Evolutionary conservation across 2,797 vertebrate genomes (phyloP), one percentile per base, ranked within the genome.

Genomic region (Paramormyrops hopkinsi): DNA sequence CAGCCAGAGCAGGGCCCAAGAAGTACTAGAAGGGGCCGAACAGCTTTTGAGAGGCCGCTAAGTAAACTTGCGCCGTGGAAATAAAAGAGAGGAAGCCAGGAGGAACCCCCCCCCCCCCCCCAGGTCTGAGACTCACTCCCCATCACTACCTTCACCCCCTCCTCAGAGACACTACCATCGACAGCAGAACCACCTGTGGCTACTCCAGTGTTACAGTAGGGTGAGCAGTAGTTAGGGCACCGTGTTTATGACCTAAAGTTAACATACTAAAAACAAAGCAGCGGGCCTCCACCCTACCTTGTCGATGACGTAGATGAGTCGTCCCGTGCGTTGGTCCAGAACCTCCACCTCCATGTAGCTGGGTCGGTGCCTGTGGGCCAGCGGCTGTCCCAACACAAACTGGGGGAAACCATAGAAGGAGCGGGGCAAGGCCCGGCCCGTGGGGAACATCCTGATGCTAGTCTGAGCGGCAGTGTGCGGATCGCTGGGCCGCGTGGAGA

Each of bases 311-410:
- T 95, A 95, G 92, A 96, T 95, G 91, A 95, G 95, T 93, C 93
- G 95, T 93, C 94, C 96, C 86, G 94, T 96, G 33, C 94, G 93
- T 86, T 94, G 92, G 88, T 96, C 96, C 65, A 96, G 92, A 89
- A 96, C 95, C 93, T 96, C 96, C 90, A 96, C 95, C 91, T 96
- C 96, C 88, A 96, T 94, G 90, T 95, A 95, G 3, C 90, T 90
- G 59, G 92, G 59, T 91, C 96, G 96, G 86, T 94, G 93, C 88
- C 94, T 94, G 88, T 93, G 95, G 89, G 92, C 88, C 1, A 83
- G 85, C 9, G 92, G 90, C 0, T 82, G 53, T 29, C 85, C 95
- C 11, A 96, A 93, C 19, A 95, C 90, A 89, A 95, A 91, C 90
- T 95, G 94, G 0, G 95, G 95, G 1, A 96, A 89, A 87, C 48